These are phyloP conservation scores for Distichodus sexfasciatus DNA, from an alignment of 2,797 vertebrate genomes.

Conservation along the genomic window DNA sequence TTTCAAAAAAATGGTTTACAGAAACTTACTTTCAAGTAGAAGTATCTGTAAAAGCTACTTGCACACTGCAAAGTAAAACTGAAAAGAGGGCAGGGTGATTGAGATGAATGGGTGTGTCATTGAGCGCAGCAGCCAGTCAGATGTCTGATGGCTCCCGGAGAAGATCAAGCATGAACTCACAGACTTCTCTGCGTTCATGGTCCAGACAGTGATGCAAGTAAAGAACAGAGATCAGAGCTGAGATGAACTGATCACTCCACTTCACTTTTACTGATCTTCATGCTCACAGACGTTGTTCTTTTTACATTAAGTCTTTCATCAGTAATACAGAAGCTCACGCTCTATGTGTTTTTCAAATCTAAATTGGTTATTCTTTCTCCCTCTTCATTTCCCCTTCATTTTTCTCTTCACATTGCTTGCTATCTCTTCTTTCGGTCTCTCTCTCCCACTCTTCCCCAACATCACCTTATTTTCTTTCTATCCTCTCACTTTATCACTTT, in stretches of 20 bases:
- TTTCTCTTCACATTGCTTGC: too few species aligned
- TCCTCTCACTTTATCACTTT: too few species aligned
- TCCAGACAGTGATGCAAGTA: neutral
- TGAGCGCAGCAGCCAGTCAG: neutral
- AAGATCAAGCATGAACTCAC: neutral
- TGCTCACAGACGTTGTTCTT: neutral
- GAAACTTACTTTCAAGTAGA: too few species aligned
- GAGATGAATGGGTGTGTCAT: too few species aligned
- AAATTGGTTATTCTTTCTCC: neutral
- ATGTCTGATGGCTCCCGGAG: neutral
- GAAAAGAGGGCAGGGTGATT: too few species aligned
- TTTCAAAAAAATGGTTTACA: too few species aligned
- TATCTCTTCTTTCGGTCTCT: neutral
- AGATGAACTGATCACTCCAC: neutral
- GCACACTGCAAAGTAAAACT: too few species aligned
- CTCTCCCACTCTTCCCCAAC: neutral
- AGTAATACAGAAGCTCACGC: neutral
- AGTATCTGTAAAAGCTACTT: too few species aligned
- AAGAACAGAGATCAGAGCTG: neutral
- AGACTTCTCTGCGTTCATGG: constrained; percentile 4
- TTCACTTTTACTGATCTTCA: neutral
- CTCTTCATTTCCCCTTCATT: neutral
- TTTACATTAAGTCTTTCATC: neutral
- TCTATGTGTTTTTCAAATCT: neutral
- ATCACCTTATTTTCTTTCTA: too few species aligned